Evolutionary conservation across 2,113 vertebrate genomes (phyloP).

Genomic region (Epinephelus lanceolatus): DNA sequence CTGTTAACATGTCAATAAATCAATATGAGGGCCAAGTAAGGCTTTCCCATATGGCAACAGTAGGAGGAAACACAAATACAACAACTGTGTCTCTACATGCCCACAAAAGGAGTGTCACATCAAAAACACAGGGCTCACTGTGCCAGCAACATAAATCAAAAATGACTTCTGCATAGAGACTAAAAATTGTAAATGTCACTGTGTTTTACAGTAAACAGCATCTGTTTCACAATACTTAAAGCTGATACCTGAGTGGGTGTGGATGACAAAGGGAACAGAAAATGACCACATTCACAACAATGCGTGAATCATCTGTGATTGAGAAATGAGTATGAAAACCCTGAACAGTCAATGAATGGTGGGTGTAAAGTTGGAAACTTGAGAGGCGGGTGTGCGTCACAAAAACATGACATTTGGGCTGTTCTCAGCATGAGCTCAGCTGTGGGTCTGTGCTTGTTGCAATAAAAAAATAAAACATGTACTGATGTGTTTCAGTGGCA

Average conservation of each 20-base stretch:
- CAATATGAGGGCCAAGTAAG: slow-evolving; percentile 8
- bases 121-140: background rate
- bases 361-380: slow-evolving; percentile 60
- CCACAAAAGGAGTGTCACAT: slow-evolving; percentile 15
- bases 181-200: background rate
- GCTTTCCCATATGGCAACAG: slow-evolving; percentile 22
- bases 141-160: background rate
- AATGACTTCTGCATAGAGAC: background rate
- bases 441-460: slow-evolving; percentile 23
- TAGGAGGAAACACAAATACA: background rate
- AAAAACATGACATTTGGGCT: slow-evolving; percentile 33
- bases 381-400: slow-evolving; percentile 53
- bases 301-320: slow-evolving; percentile 62
- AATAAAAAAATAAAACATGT: background rate
- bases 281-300: slow-evolving; percentile 45
- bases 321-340: slow-evolving; percentile 51
- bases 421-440: slow-evolving; percentile 30
- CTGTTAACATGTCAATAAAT: slow-evolving; percentile 58
- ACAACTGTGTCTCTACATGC: slow-evolving; percentile 8
- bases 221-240: slow-evolving; percentile 30
- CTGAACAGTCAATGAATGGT: slow-evolving; percentile 25
- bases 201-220: slow-evolving; percentile 2
- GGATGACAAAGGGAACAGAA: slow-evolving; percentile 27
- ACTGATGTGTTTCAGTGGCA: background rate
- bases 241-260: slow-evolving; percentile 20